A percentile compares a stretch with the other conserved stretches of the same genome.
Evolutionary conservation across 1,140 invertebrate genomes (phyloP).

Genomic region (Papilio dardanus): DNA sequence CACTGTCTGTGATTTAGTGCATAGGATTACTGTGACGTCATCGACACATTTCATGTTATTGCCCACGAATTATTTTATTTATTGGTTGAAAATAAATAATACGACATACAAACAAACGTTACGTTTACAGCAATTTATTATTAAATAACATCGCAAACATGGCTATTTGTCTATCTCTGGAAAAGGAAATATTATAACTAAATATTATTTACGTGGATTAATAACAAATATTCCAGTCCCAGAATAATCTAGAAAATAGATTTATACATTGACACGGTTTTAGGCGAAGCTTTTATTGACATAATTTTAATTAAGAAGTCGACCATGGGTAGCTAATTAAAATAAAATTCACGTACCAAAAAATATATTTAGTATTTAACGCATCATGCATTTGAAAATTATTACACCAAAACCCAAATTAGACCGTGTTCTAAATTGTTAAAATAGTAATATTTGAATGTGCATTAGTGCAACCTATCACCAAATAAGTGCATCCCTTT

Average conservation of each 20-base stretch:
- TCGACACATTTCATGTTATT: neutral
- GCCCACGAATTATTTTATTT: neutral
- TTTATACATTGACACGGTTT: neutral
- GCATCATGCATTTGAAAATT: neutral
- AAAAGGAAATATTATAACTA: neutral
- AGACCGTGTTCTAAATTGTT: neutral
- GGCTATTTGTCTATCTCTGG: neutral
- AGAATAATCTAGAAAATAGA: too few species aligned
- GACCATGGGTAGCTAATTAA: too few species aligned
- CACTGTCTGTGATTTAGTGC: neutral
- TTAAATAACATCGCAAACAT: slow-evolving; percentile 1
- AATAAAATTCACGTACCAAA: neutral
- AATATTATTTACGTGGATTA: too few species aligned
- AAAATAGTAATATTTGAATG: neutral
- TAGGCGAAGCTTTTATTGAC: too few species aligned
- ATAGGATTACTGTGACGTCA: neutral
- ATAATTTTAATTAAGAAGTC: too few species aligned
- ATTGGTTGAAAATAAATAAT: neutral
- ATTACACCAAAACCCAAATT: neutral
- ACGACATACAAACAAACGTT: neutral
- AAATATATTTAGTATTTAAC: too few species aligned
- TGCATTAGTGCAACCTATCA: slow-evolving; percentile 45
- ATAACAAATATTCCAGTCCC: neutral
- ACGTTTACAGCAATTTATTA: neutral
- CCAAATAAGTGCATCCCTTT: slow-evolving; percentile 43